These are phyloP conservation scores for Fundulus diaphanus DNA, from an alignment of 2,797 vertebrate species.

Conservation along the genomic window DNA sequence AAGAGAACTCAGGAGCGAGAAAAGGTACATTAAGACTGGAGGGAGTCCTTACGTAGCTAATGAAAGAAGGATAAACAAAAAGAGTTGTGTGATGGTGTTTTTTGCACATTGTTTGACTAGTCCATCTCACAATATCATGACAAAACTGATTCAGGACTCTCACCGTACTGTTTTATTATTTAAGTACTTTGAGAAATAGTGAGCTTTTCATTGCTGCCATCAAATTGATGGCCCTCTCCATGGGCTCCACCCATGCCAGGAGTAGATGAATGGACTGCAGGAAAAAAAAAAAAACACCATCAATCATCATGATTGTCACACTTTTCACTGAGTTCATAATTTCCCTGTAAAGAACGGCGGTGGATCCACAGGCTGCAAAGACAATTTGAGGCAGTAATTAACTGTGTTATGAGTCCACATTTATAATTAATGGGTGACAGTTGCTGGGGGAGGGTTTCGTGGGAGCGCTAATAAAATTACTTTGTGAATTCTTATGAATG, in stretches of 20 bases:
- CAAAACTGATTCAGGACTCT: conserved; percentile 26
- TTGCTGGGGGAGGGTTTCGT: conserved; percentile 15
- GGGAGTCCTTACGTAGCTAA: background rate
- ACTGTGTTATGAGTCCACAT: conserved; percentile 63
- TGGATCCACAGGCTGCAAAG: conserved; percentile 36
- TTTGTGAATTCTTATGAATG: conserved; percentile 46
- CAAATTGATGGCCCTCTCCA: conserved; percentile 33
- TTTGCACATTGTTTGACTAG: conserved; percentile 20
- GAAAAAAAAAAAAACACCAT: conserved; percentile 67
- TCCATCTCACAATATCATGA: conserved; percentile 17
- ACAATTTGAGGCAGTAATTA: conserved; percentile 73
- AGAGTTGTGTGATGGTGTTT: background rate
- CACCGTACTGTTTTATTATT: conserved; percentile 21
- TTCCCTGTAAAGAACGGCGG: conserved; percentile 53
- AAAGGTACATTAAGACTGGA: background rate
- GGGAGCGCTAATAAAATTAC: conserved; percentile 41
- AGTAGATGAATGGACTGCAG: conserved; percentile 39
- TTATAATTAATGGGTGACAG: conserved; percentile 62
- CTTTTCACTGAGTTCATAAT: conserved; percentile 69
- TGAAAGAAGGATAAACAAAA: background rate
- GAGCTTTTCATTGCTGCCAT: conserved; percentile 19
- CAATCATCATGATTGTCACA: conserved; percentile 66
- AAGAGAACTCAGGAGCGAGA: conserved; percentile 6
- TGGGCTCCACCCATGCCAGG: conserved; percentile 31
- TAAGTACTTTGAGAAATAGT: conserved; percentile 1